Evolutionary conservation across 2,113 vertebrate genomes (phyloP), one percentile per base, ranked within the genome.

Genomic region (Esox niger): DNA sequence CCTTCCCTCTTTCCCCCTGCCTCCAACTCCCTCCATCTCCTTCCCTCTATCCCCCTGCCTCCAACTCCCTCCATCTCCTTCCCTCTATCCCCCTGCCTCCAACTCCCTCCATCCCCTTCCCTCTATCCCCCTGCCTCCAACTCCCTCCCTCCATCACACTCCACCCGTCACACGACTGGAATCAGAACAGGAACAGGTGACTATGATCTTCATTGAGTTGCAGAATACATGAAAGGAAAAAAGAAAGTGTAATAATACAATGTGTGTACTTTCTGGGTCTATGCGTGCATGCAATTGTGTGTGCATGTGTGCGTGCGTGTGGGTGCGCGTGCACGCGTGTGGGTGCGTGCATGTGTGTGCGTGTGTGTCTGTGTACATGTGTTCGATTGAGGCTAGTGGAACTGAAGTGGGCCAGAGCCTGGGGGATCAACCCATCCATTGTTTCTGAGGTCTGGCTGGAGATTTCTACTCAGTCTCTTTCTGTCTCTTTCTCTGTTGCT

Each of bases 321-420:
- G 29, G 52, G 55, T 59, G 55, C 49, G 52, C 33, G 64, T 54
- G 23, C 54, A 35, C 27, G 29, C 61, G 63, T 72, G 55, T 38
- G 47, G 55, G 43, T 66, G 57, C 54, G 64, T 32, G 38, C 55
- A 17, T 57, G 10, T 62, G 43, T 63, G 69, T 31, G 73, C 56
- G 62, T 83, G 70, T 30, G 26, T 64, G 25, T 49, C 25, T 64
- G 62, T 55, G 64, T 46, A 62, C 3, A 31, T 58, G 62, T 4
- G 1, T 35, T 9, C 21, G 59, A 20, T 8, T 33, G 59, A 9
- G 32, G 32, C 21, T 61, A 21, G 82, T 66, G 71, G 78, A 67
- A 79, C 73, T 62, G 71, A 88, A 84, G 79, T 88, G 83, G 87
- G 81, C 78, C 86, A 86, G 70, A 84, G 85, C 75, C 74, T 81